Base-by-base conservation (phyloP, 2,888 invertebrate species). In the Aleiodes alternator region DNA sequence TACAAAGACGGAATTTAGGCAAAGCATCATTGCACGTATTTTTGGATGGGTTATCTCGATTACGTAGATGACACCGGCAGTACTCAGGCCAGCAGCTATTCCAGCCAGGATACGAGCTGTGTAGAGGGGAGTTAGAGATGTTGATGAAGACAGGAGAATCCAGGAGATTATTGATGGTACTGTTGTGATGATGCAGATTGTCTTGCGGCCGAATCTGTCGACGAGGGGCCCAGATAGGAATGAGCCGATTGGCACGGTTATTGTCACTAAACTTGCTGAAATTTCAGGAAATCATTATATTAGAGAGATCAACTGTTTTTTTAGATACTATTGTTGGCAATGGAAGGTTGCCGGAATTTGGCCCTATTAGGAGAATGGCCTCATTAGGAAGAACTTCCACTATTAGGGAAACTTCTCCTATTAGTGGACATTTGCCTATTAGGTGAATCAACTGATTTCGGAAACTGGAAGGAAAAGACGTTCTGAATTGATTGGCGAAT, bases 1-100 rank as follows among this genome's bases (percentile, higher is more conserved):
- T 0, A 92, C 92, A 81, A 91, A 92, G 7, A 92, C 91, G 76
- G 92, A 92, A 83, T 92, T 92, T 3, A 92, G 85, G 57, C 91
- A 91, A 6, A 93, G 85, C 23, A 93, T 84, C 91, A 92, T 91
- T 53, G 92, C 90, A 34, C 92, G 87, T 61, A 91, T 88, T 72
- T 87, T 87, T 1, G 91, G 90, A 87, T 92, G 92, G 1, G 92
- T 86, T 43, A 92, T 91, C 87, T 93, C 93, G 51, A 92, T 91
- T 1, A 92, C 92, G 84, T 92, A 93, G 9, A 93, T 91, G 51
- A 92, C 74, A 4, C 90, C 88, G 7, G 91, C 92, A 1, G 91
- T 91, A 14, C 92, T 90, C 74, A 93, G 82, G 72, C 93, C 92
- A 88, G 83, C 90, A 48, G 90, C 89, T 72, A 92, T 89, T 14